Percentiles rank a stretch among this genome's conserved stretches.
phyloP scores from a whole-genome alignment of 35 echinoderm and acorn worm genomes.

The Acanthaster planci region DNA sequence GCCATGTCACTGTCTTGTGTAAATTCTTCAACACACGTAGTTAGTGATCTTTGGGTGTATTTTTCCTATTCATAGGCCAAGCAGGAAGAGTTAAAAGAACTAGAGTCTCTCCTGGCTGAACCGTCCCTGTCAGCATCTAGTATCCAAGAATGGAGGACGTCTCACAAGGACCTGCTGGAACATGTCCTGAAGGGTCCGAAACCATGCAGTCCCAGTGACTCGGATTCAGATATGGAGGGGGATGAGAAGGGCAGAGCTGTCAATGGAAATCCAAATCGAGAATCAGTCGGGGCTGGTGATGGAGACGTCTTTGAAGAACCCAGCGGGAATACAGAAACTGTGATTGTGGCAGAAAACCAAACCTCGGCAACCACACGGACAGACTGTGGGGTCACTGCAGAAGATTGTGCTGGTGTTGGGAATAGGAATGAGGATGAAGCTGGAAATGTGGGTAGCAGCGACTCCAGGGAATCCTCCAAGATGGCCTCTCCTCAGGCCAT shows the following conservation, averaged over 20 bases:
- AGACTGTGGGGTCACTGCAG: not conserved
- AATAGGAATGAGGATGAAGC: not conserved
- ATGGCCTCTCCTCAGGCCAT: not conserved
- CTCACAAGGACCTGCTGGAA: constrained; percentile 30
- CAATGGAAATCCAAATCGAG: not conserved
- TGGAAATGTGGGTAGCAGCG: not conserved
- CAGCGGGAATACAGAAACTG: not conserved
- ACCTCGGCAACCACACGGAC: not conserved
- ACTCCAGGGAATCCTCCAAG: not conserved
- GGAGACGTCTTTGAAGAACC: not conserved
- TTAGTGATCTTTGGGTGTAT: too few relatives aligned
- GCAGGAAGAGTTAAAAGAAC: constrained; percentile 28
- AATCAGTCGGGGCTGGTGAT: not conserved
- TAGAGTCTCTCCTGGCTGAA: constrained; percentile 2
- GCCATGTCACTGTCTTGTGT: not conserved
- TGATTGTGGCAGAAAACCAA: not conserved
- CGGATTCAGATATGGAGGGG: not conserved
- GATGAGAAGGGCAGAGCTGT: not conserved
- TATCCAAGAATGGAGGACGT: constrained; percentile 31
- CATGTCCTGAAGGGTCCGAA: not conserved
- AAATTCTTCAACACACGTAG: too few relatives aligned
- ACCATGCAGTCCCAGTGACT: not conserved
- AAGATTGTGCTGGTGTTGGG: not conserved
- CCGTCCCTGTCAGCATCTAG: not conserved
- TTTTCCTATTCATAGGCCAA: constrained; percentile 30